Percentiles rank a stretch among this genome's conserved stretches.
phyloP scores from a whole-genome alignment of 2,797 vertebrate genomes.

The Pelodytes ibericus region DNA sequence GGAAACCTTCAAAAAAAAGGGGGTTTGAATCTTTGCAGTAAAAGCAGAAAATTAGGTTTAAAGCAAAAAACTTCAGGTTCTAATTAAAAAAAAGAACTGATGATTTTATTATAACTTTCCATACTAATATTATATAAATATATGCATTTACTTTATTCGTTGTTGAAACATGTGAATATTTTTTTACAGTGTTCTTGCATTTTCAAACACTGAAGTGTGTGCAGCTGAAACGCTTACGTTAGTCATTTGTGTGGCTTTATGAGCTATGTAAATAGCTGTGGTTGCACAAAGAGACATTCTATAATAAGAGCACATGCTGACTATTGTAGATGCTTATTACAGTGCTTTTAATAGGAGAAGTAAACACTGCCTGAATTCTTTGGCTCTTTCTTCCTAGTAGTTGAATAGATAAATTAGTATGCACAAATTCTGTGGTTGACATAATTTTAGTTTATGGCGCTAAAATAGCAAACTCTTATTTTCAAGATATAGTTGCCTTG shows the following conservation, averaged over 20 bases:
- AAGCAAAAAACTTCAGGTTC: no score
- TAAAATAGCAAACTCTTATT: conserved; percentile 34
- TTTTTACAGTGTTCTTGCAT: not conserved
- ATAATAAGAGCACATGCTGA: conserved; percentile 68
- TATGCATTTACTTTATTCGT: no score
- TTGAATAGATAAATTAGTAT: conserved; percentile 68
- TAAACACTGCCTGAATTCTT: conserved; percentile 63
- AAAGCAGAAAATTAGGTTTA: no score
- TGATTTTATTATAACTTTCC: no score
- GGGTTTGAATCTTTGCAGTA: no score
- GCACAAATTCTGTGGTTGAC: conserved; percentile 59
- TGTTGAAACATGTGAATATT: not conserved
- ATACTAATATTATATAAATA: no score
- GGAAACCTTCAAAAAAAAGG: no score
- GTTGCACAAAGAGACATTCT: conserved; percentile 61
- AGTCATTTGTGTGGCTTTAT: conserved; percentile 62
- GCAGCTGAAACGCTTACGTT: conserved; percentile 53
- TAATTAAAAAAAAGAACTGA: no score
- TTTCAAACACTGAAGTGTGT: not conserved
- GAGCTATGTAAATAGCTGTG: conserved; percentile 69
- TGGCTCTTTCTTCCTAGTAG: conserved; percentile 60
- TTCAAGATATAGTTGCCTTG: conserved; percentile 26
- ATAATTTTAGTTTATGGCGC: conserved; percentile 37
- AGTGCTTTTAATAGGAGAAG: conserved; percentile 67
- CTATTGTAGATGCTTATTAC: conserved; percentile 68